Evolutionary conservation across 2,113 vertebrate genomes (phyloP).

Genomic region (Bubo bubo): DNA sequence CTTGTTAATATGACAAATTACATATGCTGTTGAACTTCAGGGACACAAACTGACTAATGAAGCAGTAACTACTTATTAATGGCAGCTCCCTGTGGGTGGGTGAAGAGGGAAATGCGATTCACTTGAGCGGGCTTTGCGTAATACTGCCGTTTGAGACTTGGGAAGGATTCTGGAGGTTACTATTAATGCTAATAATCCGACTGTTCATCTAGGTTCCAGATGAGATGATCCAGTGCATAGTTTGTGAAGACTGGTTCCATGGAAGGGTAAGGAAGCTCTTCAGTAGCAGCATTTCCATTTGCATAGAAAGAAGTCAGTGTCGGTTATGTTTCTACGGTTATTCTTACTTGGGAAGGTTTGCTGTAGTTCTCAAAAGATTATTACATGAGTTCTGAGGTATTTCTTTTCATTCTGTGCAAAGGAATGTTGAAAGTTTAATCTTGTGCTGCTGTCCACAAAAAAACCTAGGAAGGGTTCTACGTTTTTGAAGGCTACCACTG

Average conservation of each 20-base stretch:
- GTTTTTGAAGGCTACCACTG: not conserved
- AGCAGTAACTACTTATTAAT: not conserved
- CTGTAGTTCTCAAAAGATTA: not conserved
- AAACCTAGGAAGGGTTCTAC: not conserved
- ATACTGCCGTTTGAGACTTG: not conserved
- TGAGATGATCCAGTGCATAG: conserved; percentile 96
- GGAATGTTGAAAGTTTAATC: not conserved
- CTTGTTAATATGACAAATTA: not conserved
- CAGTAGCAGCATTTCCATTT: not conserved
- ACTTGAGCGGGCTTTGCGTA: not conserved
- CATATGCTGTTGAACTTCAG: not conserved
- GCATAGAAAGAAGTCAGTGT: not conserved
- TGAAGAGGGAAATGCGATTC: not conserved
- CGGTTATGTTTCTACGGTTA: not conserved
- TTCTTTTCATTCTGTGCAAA: not conserved
- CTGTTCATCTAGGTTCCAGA: conserved; percentile 81
- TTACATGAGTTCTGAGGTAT: not conserved
- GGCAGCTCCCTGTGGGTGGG: not conserved
- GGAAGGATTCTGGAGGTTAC: not conserved
- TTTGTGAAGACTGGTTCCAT: conserved; percentile 98
- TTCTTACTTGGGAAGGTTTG: not conserved
- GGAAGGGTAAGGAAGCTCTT: conserved; percentile 80
- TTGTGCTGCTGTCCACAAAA: not conserved
- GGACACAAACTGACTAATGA: not conserved
- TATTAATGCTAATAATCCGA: not conserved